Conservation (phyloP, 2,888 invertebrate species). For the Netelia virgata region DNA sequence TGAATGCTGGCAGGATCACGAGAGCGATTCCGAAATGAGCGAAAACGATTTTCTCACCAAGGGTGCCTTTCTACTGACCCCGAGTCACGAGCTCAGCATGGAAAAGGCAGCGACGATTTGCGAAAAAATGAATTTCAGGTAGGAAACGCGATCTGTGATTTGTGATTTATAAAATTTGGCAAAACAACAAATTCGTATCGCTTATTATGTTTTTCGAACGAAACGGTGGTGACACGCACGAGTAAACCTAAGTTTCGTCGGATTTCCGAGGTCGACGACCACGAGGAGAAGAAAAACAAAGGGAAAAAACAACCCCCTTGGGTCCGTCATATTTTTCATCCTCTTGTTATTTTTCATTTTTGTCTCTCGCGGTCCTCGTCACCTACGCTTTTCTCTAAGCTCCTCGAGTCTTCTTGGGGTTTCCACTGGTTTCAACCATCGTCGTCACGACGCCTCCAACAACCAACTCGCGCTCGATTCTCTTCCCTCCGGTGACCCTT, state of each 20-base stretch:
- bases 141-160: slow-evolving; percentile 67
- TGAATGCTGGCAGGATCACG: slow-evolving; percentile 86
- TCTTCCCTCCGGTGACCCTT: slow-evolving; percentile 43
- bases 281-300: too few relatives aligned
- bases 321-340: not conserved
- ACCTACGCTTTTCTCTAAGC: slow-evolving; percentile 30
- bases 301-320: not conserved
- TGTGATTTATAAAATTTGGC: not conserved
- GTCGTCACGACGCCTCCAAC: slow-evolving; percentile 50
- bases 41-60: slow-evolving; percentile 92
- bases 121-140: slow-evolving; percentile 93
- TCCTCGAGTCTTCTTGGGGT: slow-evolving; percentile 35
- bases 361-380: slow-evolving; percentile 13
- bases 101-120: slow-evolving; percentile 94
- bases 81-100: slow-evolving; percentile 94
- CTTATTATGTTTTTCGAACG: slow-evolving; percentile 13
- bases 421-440: slow-evolving; percentile 47
- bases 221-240: too few relatives aligned
- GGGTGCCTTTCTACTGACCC: slow-evolving; percentile 93
- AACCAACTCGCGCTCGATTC: slow-evolving; percentile 43
- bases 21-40: slow-evolving; percentile 92
- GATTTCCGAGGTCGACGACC: too few relatives aligned
- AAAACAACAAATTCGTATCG: not conserved
- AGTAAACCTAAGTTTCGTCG: too few relatives aligned
- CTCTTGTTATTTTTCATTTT: slow-evolving; percentile 27